phyloP scores from a whole-genome alignment of 1,140 invertebrate genomes.

The Hestina assimilis region DNA sequence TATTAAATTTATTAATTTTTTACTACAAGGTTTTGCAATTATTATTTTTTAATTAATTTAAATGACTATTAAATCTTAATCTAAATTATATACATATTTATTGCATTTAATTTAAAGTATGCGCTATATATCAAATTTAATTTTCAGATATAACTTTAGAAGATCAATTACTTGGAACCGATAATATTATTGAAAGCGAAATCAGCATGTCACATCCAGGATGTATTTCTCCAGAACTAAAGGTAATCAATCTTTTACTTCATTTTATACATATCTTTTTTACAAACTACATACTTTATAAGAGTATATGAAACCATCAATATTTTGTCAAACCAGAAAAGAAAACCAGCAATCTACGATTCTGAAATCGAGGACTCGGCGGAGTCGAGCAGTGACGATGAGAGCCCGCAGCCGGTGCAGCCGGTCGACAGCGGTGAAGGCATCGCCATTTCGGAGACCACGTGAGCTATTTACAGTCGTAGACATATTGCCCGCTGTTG shows the following conservation, averaged over 20 bases:
- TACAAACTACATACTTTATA: not conserved
- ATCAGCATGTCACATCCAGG: not conserved
- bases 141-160: constrained; percentile 55
- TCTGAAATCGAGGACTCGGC: constrained; percentile 95
- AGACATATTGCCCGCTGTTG: too few species aligned
- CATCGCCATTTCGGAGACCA: constrained; percentile 28
- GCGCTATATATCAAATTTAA: constrained; percentile 4
- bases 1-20: too few species aligned
- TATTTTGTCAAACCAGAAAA: constrained; percentile 35
- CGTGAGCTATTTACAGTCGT: constrained; percentile 37
- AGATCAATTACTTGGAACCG: constrained; percentile 43
- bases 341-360: constrained; percentile 83
- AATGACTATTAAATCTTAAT: too few species aligned
- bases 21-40: too few species aligned
- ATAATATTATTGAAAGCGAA: constrained; percentile 40
- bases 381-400: constrained; percentile 93
- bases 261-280: not conserved
- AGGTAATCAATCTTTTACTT: constrained; percentile 20
- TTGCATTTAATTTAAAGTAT: too few species aligned
- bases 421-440: constrained; percentile 48
- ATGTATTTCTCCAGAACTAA: constrained; percentile 35
- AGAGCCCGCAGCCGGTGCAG: constrained; percentile 72
- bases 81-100: too few species aligned
- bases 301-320: too few species aligned
- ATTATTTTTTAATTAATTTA: too few species aligned